These are phyloP conservation scores for Leptinotarsa juncta DNA, from an alignment of 2,888 invertebrate genomes.

Conservation along the genomic window DNA sequence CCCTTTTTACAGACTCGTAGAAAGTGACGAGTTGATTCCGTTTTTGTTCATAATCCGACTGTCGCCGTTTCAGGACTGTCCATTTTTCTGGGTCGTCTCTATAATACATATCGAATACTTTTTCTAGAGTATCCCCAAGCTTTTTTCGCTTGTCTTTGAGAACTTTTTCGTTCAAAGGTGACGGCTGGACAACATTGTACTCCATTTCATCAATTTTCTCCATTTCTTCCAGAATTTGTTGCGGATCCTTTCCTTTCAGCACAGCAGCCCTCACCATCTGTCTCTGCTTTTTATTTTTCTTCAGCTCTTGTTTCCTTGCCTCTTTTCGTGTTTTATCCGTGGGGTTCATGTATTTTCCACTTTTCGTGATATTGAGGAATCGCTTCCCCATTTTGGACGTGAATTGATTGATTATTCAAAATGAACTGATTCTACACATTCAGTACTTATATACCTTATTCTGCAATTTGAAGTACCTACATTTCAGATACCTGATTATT, in stretches of 20 bases:
- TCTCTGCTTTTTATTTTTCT: slow-evolving; percentile 97
- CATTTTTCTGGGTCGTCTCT: slow-evolving; percentile 97
- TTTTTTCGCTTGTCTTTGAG: slow-evolving; percentile 96
- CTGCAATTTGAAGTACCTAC: no score
- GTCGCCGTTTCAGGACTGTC: slow-evolving; percentile 89
- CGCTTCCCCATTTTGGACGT: no score
- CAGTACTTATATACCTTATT: no score
- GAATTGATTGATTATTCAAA: no score
- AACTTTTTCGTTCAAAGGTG: slow-evolving; percentile 95
- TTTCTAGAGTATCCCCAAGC: slow-evolving; percentile 92
- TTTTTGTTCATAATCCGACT: slow-evolving; percentile 92
- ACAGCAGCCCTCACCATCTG: slow-evolving; percentile 97
- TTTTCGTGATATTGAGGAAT: no score
- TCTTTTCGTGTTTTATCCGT: slow-evolving; percentile 81
- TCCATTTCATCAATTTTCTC: slow-evolving; percentile 95
- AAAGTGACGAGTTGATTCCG: slow-evolving; percentile 89
- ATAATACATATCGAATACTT: slow-evolving; percentile 94
- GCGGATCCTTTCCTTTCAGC: slow-evolving; percentile 96
- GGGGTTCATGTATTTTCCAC: slow-evolving; percentile 29
- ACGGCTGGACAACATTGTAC: slow-evolving; percentile 93
- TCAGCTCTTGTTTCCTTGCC: slow-evolving; percentile 95
- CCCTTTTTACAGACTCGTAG: slow-evolving; percentile 94
- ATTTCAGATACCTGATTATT: no score
- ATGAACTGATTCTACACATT: no score
- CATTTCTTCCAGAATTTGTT: slow-evolving; percentile 89